Conservation (phyloP, 2,888 invertebrate genomes). For the Tubiluchus corallicola region DNA sequence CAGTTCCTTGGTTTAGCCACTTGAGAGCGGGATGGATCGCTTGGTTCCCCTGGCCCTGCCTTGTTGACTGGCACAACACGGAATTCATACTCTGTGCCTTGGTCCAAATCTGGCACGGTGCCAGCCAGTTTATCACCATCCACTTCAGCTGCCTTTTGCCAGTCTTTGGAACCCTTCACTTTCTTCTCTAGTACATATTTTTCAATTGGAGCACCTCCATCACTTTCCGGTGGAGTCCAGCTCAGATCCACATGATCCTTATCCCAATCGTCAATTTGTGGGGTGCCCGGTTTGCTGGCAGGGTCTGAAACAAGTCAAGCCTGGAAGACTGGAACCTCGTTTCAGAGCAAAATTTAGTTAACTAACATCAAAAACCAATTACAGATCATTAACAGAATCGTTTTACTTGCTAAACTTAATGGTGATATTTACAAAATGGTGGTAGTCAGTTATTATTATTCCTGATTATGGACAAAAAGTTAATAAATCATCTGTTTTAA, state of each 20-base stretch:
- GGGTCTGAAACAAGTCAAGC: constrained; percentile 13
- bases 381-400: too few species aligned
- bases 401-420: too few species aligned
- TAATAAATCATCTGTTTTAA: too few species aligned
- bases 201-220: constrained; percentile 22
- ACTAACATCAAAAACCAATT: too few species aligned
- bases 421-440: too few species aligned
- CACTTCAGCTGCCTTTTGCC: constrained; percentile 8
- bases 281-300: background rate
- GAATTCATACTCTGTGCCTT: constrained; percentile 25
- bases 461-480: too few species aligned
- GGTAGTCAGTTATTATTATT: too few species aligned
- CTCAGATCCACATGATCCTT: constrained; percentile 16
- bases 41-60: constrained; percentile 25
- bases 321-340: too few species aligned
- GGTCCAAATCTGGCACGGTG: constrained; percentile 28
- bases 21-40: constrained; percentile 22
- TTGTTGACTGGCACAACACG: constrained; percentile 25
- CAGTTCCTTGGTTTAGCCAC: constrained; percentile 22
- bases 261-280: background rate
- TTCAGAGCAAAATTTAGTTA: too few species aligned
- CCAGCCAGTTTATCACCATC: constrained; percentile 14
- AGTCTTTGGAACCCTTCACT: constrained; percentile 23
- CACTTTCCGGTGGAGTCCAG: constrained; percentile 13
- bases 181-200: constrained; percentile 24